Base-by-base conservation (phyloP, 2,113 vertebrate genomes). In the Gymnogyps californianus region DNA sequence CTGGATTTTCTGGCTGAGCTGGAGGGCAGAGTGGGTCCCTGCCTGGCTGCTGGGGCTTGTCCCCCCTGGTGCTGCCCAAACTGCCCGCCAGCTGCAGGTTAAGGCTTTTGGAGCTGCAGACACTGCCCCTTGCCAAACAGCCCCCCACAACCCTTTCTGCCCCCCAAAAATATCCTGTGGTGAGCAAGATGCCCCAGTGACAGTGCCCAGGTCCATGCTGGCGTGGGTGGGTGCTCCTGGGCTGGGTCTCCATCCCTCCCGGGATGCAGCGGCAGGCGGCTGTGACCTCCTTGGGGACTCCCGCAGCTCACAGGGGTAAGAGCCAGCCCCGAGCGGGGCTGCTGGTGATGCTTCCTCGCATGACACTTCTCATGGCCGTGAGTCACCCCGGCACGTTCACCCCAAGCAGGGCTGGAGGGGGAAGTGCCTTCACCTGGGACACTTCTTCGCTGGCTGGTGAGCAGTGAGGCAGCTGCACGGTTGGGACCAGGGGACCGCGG, bases 291-390 rank as follows among this genome's bases (percentile, higher is more conserved):
- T 6, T 1, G 11, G 31, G 83, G 61, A 31, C 31, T 88, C 25
- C 67, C 2, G 0, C 3, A 3, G 40, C 31, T 65, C 13, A 0
- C 34, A 38, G 36, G 46, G 38, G 18, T 66, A 67, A 83, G 54
- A 92, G 25, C 42, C 25, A 11, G 17, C 55, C 42, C 32, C 1
- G 3, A 58, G 44, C 3, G 2, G 42, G 46, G 15, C 38, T 72
- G 72, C 42, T 71, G 80, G 58, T 95, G 96, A 88, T 96, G 62
- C 62, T n/a, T 80, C 15, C 58, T 85, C 62, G 2, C 8, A 3
- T 96, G 96, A 97, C 82, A 42, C 25, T 69, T 96, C 96, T 95
- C 87, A 80, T 97, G 96, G 87, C 78, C 0, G 0, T 97, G 96
- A 97, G 92, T 96, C 96, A 97, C 54, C 22, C 32, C 1, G 0